Percentiles rank a stretch among this genome's conserved stretches.
Conservation (phyloP, 2,113 vertebrate species). For the Vimba vimba region DNA sequence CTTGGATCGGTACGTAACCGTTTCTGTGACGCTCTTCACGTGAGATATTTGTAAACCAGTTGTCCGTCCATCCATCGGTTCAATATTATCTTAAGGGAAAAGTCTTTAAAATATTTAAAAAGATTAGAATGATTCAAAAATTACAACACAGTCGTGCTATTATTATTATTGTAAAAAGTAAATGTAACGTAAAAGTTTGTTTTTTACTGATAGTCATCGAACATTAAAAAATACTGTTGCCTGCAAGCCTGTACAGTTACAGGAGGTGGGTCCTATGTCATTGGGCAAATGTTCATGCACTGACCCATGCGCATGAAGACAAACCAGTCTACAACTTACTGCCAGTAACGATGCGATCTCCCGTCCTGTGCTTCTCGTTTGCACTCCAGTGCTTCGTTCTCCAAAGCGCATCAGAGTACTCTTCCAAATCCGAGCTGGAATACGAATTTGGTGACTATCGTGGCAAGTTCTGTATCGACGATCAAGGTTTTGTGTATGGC, state of each 20-base stretch:
- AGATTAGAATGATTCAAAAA: neutral
- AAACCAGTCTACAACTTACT: neutral
- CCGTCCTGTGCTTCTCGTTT: conserved; percentile 48
- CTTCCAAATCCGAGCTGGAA: conserved; percentile 70
- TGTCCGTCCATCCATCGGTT: neutral
- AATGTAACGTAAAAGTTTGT: neutral
- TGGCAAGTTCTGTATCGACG: conserved; percentile 79
- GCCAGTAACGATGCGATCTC: conserved; percentile 45
- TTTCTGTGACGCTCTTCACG: neutral
- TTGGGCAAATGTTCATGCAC: neutral
- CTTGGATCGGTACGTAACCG: neutral
- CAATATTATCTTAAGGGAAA: neutral
- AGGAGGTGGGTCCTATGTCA: conserved; percentile 14
- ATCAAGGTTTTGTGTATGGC: conserved; percentile 77
- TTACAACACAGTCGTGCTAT: neutral
- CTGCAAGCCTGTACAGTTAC: neutral
- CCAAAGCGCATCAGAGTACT: conserved; percentile 62
- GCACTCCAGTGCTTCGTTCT: conserved; percentile 45
- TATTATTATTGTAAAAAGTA: neutral
- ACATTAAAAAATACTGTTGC: neutral
- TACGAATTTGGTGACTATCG: conserved; percentile 80
- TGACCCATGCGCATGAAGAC: neutral
- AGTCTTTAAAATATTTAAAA: neutral
- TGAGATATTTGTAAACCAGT: neutral
- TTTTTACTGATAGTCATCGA: neutral